phyloP scores from a whole-genome alignment of 1,140 invertebrate genomes.

The Berghia stephanieae region DNA sequence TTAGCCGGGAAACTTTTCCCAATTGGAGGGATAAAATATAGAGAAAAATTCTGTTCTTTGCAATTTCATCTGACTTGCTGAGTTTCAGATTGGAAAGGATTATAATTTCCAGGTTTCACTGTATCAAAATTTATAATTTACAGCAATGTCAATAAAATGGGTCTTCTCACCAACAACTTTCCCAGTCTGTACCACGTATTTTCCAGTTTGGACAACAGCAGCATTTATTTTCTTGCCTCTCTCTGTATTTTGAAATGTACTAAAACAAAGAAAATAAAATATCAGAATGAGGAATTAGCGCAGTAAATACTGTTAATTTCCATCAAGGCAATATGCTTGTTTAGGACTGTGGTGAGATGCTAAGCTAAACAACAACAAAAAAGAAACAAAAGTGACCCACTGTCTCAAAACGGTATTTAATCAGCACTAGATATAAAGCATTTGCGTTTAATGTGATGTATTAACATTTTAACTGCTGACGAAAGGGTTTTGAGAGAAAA shows the following conservation, averaged over 20 bases:
- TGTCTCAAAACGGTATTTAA: too few species aligned
- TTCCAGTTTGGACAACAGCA: constrained; percentile 88
- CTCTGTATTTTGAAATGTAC: constrained; percentile 93
- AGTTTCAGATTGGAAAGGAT: background rate
- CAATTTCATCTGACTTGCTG: background rate
- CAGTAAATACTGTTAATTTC: too few species aligned
- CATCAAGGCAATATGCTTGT: too few species aligned
- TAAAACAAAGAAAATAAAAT: constrained; percentile 68
- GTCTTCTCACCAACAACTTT: constrained; percentile 65
- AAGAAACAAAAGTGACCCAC: too few species aligned
- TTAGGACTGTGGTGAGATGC: too few species aligned
- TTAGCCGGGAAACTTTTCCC: too few species aligned
- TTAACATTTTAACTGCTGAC: too few species aligned
- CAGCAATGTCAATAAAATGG: background rate
- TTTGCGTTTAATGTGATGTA: too few species aligned
- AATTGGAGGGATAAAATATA: background rate
- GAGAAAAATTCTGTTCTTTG: background rate
- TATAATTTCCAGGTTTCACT: background rate
- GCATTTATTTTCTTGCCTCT: constrained; percentile 92
- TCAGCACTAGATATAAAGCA: too few species aligned
- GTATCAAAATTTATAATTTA: background rate
- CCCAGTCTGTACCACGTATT: constrained; percentile 89
- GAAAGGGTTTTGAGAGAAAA: too few species aligned
- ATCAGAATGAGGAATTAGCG: too few species aligned
- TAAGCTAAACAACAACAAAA: too few species aligned